These are phyloP conservation scores for Hyposmocoma kahamanoa DNA, from an alignment of 1,140 invertebrate genomes.

Conservation along the genomic window DNA sequence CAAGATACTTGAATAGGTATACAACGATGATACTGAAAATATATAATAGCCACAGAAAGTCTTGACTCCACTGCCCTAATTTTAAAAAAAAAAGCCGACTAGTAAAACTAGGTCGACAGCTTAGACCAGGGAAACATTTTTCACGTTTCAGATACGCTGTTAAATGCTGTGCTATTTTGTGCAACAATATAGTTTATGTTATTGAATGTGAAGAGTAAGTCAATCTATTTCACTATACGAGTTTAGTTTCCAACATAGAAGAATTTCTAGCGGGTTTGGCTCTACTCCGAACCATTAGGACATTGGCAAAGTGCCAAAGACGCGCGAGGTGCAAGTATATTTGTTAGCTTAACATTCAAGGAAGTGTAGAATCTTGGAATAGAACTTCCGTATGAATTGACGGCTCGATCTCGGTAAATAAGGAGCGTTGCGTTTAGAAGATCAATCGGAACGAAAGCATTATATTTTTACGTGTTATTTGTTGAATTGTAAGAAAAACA, in stretches of 20 bases:
- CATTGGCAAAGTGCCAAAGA: conserved; percentile 50
- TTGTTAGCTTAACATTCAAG: conserved; percentile 68
- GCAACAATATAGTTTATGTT: too few relatives aligned
- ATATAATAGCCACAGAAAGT: too few relatives aligned
- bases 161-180: too few relatives aligned
- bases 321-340: conserved; percentile 57
- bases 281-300: conserved; percentile 61
- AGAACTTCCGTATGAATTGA: conserved; percentile 24
- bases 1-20: too few relatives aligned
- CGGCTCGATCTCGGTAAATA: neutral
- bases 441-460: neutral
- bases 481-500: too few relatives aligned
- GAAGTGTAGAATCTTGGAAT: conserved; percentile 65
- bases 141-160: too few relatives aligned
- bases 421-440: neutral
- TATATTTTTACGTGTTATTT: too few relatives aligned
- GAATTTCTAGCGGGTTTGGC: conserved; percentile 59
- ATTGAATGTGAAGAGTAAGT: conserved; percentile 27
- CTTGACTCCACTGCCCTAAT: too few relatives aligned
- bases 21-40: too few relatives aligned
- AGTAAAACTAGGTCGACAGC: too few relatives aligned
- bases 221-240: conserved; percentile 49
- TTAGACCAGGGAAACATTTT: too few relatives aligned
- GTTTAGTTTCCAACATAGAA: conserved; percentile 57
- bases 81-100: too few relatives aligned